phyloP scores from a whole-genome alignment of 1,140 invertebrate genomes.

The Mamestra configurata region DNA sequence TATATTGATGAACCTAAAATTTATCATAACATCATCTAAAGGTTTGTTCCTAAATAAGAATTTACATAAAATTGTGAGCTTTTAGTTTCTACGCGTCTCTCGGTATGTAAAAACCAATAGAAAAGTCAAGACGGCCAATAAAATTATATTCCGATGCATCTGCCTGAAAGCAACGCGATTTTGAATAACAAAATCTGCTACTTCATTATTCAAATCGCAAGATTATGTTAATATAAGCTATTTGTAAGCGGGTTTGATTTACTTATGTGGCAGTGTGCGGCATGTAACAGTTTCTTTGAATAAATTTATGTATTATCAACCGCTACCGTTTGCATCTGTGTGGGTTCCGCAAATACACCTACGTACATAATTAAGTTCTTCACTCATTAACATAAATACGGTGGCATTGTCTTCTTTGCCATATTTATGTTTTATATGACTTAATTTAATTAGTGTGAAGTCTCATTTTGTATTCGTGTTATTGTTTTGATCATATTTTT shows the following conservation, averaged over 20 bases:
- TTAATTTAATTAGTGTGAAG: conserved; percentile 61
- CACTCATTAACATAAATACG: conserved; percentile 68
- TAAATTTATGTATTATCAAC: conserved; percentile 79
- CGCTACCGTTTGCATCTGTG: conserved; percentile 79
- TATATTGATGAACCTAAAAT: conserved; percentile 47
- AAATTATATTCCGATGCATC: conserved; percentile 67
- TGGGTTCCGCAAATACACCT: conserved; percentile 71
- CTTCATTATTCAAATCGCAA: conserved; percentile 82
- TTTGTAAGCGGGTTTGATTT: conserved; percentile 83
- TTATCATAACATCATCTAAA: conserved; percentile 48
- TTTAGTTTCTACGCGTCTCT: conserved; percentile 59
- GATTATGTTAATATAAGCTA: conserved; percentile 82
- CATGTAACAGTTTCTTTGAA: conserved; percentile 72
- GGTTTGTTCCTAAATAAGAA: conserved; percentile 49
- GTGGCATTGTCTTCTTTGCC: conserved; percentile 63
- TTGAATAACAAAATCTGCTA: conserved; percentile 71
- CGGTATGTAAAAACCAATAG: conserved; percentile 57
- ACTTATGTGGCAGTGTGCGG: conserved; percentile 68
- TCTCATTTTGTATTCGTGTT: conserved; percentile 26
- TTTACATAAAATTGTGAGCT: conserved; percentile 58
- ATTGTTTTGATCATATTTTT: conserved; percentile 34
- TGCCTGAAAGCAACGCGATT: conserved; percentile 64
- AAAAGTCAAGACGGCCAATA: conserved; percentile 60
- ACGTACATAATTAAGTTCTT: conserved; percentile 60
- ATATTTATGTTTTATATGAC: conserved; percentile 61